These are phyloP conservation scores for Eilema griseolum DNA, from an alignment of 2,888 invertebrate species.

Conservation along the genomic window DNA sequence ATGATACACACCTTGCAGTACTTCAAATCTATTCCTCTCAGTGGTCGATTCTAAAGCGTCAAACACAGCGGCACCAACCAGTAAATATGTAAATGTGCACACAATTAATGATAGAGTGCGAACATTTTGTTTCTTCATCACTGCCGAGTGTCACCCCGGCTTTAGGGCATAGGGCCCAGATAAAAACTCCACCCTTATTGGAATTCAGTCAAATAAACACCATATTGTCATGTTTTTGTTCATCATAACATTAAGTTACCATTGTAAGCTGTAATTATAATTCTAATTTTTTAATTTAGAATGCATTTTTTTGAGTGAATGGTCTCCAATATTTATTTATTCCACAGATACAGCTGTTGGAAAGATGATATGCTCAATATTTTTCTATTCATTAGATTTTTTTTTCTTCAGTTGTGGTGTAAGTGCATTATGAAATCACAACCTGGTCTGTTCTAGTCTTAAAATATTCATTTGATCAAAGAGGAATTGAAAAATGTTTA, in stretches of 20 bases:
- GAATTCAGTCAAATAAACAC: constrained; percentile 62
- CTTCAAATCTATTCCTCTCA: constrained; percentile 96
- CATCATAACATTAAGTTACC: constrained; percentile 66
- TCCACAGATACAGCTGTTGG: constrained; percentile 53
- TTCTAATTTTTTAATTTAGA: constrained; percentile 56
- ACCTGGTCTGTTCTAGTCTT: constrained; percentile 52
- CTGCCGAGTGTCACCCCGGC: constrained; percentile 79
- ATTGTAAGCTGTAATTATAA: constrained; percentile 56
- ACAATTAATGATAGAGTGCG: constrained; percentile 99
- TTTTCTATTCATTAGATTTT: constrained; percentile 46
- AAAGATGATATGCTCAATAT: constrained; percentile 65
- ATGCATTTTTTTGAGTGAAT: constrained; percentile 58
- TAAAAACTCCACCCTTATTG: constrained; percentile 56
- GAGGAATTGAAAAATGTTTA: constrained; percentile 48
- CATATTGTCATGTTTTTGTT: constrained; percentile 60
- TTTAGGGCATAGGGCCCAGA: constrained; percentile 74
- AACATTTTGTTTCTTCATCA: constrained; percentile 99
- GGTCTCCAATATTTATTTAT: constrained; percentile 46
- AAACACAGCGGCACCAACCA: constrained; percentile 99
- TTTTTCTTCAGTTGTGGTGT: constrained; percentile 49
- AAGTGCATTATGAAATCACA: constrained; percentile 61
- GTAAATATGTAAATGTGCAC: constrained; percentile 99
- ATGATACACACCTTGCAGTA: constrained; percentile 91
- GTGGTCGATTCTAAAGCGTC: constrained; percentile 99
- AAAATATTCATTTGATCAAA: constrained; percentile 40